A percentile compares a stretch with the other conserved stretches of the same genome.
These are phyloP conservation scores for Alloplasta piceator DNA, from an alignment of 2,888 invertebrate species.

Conservation along the genomic window DNA sequence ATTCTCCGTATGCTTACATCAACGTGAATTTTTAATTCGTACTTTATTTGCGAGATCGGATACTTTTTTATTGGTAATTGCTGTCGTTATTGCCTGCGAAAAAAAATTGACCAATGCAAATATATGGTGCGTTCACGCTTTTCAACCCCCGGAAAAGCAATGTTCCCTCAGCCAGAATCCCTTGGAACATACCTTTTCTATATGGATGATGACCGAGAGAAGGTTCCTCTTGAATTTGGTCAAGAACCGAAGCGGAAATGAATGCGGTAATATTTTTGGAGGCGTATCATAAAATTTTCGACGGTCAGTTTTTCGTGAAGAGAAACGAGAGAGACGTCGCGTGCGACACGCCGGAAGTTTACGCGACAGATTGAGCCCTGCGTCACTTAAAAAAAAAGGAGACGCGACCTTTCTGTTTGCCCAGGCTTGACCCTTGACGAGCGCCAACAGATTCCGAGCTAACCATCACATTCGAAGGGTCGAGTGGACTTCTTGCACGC, in stretches of 20 bases:
- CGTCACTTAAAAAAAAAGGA: slow-evolving; percentile 10
- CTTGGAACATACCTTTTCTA: no score
- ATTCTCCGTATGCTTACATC: neutral
- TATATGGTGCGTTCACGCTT: no score
- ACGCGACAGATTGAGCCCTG: slow-evolving; percentile 6
- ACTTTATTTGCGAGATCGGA: slow-evolving; percentile 21
- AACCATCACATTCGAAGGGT: slow-evolving; percentile 3
- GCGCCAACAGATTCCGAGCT: slow-evolving; percentile 40
- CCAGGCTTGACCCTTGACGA: slow-evolving; percentile 62
- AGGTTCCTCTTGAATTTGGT: no score
- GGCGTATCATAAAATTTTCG: no score
- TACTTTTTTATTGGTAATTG: slow-evolving; percentile 7
- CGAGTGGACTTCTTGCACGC: slow-evolving; percentile 23
- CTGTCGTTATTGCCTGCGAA: no score
- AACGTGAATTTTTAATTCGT: slow-evolving; percentile 49
- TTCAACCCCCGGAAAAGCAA: no score
- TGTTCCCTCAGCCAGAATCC: no score
- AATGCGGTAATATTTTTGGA: no score
- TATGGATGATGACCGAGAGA: no score
- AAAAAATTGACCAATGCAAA: no score
- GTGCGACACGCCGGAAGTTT: slow-evolving; percentile 57
- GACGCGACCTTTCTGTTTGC: slow-evolving; percentile 52
- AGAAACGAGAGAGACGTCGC: slow-evolving; percentile 12
- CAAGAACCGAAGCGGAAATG: no score
- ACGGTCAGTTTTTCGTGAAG: no score